Evolutionary conservation across 1,140 invertebrate species (phyloP), one percentile per base, ranked within the genome.

Genomic region (Drosophila guanche): DNA sequence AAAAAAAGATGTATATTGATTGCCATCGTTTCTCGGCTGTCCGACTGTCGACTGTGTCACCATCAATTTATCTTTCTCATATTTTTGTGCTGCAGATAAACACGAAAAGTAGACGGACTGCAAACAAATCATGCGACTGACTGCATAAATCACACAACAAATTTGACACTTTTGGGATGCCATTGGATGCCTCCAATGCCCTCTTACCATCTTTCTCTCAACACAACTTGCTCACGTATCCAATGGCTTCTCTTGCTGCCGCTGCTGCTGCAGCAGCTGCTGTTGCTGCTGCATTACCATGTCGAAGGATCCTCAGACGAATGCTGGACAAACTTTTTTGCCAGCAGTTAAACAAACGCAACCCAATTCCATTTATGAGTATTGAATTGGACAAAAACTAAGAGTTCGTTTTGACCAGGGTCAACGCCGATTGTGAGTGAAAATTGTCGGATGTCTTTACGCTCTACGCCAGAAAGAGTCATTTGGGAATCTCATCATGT

Each of bases 101-200:
- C 84, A 88, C 72, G 85, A 85, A 89, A 84, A 80, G 75, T 77
- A 80, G 85, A 85, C 75, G 80, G 86, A 89, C 79, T 89, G 85
- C 77, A 80, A 85, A 89, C 85, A 89, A 89, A 89, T 89, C 86
- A 89, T 89, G 73, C 85, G 77, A 83, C 80, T 72, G 80, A 89
- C 85, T 89, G 85, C 85, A 89, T 89, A 89, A 85, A 89, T 89
- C 85, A 89, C 80, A 80, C 81, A 79, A 80, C 74, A 78, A 79
- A 81, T 90, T 89, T 89, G 85, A 89, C 85, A 89, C 80, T 89
- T 89, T 89, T 75, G 77, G 83, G 83, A 86, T 86, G 83, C 83
- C 69, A 81, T 79, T 58, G 59, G 33, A 37, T 37, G 25, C 25
- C 25, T 27, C 57, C 75, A 52, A 59, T 37, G 40, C 48, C 20